Evolutionary conservation across 2,888 invertebrate species (phyloP), one percentile per base, ranked within the genome.

Genomic region (Stramonita haemastoma): DNA sequence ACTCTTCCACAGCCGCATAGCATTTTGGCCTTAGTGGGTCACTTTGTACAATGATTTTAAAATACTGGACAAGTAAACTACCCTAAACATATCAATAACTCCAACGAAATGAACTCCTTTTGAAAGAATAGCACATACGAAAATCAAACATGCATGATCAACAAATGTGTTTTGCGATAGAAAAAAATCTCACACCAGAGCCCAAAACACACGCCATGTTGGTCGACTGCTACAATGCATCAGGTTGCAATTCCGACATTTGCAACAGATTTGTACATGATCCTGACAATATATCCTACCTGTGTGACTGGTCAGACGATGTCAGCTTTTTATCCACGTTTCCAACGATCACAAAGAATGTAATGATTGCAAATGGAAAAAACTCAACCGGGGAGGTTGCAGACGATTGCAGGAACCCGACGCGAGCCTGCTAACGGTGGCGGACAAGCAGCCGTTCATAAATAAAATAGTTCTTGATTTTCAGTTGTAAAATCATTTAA

Each of bases 321-420:
- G 85, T 89, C 85, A 84, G 73, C 81, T 85, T 57, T 73, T 26
- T 89, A 89, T 89, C 89, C 85, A 84, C 83, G 84, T 29, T 89
- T 89, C 66, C 89, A 85, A 32, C 73, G 70, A 26, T 85, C 84
- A 85, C 84, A 66, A 73, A 56, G 29, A 81, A n/a, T 57, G 77
- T 60, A 22, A 85, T 70, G 36, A 29, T 56, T 89, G 73, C 85
- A 85, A 66, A 66, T 46, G 46, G 87, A 57, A 70, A 32, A 56
- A 89, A 84, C 34, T 83, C 34, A 85, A 66, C 77, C 73, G 92
- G 92, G 87, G 84, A 89, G 87, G 87, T 89, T 92, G 92, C 94
- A 91, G 93, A 92, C 93, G 93, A 93, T 91, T 93, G 92, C 93
- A 91, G 93, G 94, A 93, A 93, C 93, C 93, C 94, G 93, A 93